These are phyloP conservation scores for Parochlus steinenii DNA, from an alignment of 2,888 invertebrate genomes.

Conservation along the genomic window DNA sequence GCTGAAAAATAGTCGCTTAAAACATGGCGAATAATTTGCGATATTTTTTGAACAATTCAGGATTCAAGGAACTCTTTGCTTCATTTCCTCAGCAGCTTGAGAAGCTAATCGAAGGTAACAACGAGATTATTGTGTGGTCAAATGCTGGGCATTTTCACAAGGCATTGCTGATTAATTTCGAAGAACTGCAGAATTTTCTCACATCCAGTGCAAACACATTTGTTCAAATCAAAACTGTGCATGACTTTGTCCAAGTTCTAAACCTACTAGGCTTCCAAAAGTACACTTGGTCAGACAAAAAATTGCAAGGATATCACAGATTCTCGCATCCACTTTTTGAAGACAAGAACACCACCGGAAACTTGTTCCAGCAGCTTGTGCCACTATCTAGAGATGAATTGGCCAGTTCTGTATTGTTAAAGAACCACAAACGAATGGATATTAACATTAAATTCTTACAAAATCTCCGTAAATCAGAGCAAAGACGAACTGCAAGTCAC, in stretches of 20 bases:
- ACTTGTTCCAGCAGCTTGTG: conserved; percentile 1
- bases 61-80: too few relatives aligned
- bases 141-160: too few relatives aligned
- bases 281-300: background rate
- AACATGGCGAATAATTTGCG: too few relatives aligned
- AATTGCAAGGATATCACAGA: background rate
- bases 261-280: conserved; percentile 1
- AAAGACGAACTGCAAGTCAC: too few relatives aligned
- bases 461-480: too few relatives aligned
- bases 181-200: background rate
- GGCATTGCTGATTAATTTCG: background rate
- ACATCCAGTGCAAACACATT: background rate
- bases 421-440: background rate
- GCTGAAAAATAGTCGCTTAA: too few relatives aligned
- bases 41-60: too few relatives aligned
- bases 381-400: too few relatives aligned
- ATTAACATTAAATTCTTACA: conserved; percentile 1
- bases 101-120: too few relatives aligned
- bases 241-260: conserved; percentile 4
- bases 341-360: background rate
- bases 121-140: too few relatives aligned
- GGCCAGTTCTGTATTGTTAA: background rate
- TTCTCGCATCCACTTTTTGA: conserved; percentile 4
- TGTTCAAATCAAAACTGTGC: background rate
- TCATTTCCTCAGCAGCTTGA: too few relatives aligned